Percentiles rank a stretch among this genome's conserved stretches.
Conservation (phyloP, 2,888 invertebrate species). For the Dryomyza anilis region DNA sequence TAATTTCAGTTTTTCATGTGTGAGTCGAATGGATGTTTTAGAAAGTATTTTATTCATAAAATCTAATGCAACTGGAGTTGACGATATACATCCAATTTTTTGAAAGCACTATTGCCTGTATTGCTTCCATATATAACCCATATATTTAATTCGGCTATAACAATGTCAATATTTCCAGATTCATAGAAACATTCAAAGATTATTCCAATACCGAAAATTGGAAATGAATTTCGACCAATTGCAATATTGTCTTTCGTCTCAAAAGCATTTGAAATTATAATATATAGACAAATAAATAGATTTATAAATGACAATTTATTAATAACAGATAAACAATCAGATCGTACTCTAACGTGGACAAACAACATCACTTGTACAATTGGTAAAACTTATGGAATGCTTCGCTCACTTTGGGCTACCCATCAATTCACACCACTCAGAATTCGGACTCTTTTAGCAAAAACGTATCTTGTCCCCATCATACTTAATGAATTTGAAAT, state of each 20-base stretch:
- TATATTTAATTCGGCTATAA: not conserved
- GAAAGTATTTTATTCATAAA: not conserved
- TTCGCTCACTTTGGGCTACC: no score
- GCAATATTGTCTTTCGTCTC: not conserved
- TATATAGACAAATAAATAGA: no score
- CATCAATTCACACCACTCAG: no score
- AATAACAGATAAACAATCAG: no score
- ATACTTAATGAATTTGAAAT: no score
- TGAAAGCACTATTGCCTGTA: conserved; percentile 8
- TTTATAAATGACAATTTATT: no score
- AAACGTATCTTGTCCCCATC: no score
- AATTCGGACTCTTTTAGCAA: no score
- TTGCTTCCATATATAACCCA: not conserved
- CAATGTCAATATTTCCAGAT: not conserved
- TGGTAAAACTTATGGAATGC: no score
- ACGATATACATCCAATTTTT: not conserved
- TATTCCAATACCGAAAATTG: not conserved
- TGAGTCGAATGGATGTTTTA: not conserved
- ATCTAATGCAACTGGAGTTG: not conserved
- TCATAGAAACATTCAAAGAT: conserved; percentile 1
- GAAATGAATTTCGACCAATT: not conserved
- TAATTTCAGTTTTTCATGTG: not conserved
- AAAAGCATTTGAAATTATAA: no score
- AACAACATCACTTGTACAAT: no score
- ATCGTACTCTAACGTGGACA: no score